Conservation (phyloP, 2,797 vertebrate species). For the Spondyliosoma cantharus region DNA sequence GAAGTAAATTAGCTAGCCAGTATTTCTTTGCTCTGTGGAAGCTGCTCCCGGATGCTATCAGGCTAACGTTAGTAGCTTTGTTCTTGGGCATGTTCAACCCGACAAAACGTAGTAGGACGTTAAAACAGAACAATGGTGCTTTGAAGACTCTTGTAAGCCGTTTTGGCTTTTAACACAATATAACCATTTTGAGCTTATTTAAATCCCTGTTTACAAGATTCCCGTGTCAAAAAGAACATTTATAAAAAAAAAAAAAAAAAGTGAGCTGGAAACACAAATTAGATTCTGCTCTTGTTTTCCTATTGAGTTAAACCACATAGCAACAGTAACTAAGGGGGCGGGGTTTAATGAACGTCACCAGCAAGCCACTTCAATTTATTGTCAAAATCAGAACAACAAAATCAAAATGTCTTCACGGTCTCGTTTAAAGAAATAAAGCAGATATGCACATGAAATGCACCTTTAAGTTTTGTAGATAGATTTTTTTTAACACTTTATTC, state of each 20-base stretch:
- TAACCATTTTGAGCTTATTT: neutral
- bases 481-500: constrained; percentile 27
- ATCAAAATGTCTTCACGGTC: constrained; percentile 6
- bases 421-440: constrained; percentile 5
- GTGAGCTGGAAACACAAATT: neutral
- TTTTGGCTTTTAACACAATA: neutral
- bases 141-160: no score
- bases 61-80: no score
- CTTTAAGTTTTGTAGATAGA: constrained; percentile 46
- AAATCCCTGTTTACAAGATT: neutral
- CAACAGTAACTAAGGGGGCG: neutral
- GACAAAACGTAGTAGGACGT: no score
- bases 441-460: constrained; percentile 52
- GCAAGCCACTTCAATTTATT: constrained; percentile 10
- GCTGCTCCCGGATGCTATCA: no score
- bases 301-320: no score
- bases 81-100: no score
- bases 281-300: neutral
- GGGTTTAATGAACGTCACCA: constrained; percentile 29
- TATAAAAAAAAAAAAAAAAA: neutral
- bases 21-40: neutral
- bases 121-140: no score
- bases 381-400: constrained; percentile 7
- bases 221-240: neutral
- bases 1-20: neutral